A percentile compares a stretch with the other conserved stretches of the same genome.
Conservation (phyloP, 2,888 invertebrate genomes). For the Diachrysia chrysitis region DNA sequence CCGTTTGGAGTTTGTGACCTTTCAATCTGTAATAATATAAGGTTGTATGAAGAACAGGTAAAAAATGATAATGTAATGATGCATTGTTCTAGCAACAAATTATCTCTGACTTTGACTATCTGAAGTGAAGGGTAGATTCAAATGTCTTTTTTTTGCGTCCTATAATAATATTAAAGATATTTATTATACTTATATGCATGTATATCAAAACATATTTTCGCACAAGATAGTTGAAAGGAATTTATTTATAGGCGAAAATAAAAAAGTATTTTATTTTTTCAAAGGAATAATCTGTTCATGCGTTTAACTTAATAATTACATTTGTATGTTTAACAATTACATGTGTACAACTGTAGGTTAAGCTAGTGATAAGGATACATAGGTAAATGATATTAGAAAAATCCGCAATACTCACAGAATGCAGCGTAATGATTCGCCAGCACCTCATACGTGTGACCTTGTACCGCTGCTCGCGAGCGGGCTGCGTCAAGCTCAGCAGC, state of each 20-base stretch:
- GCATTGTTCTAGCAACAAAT: slow-evolving; percentile 16
- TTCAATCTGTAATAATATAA: slow-evolving; percentile 71
- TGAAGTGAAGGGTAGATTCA: slow-evolving; percentile 15
- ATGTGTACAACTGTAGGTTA: too few relatives aligned
- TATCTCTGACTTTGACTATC: neutral
- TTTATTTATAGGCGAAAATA: too few relatives aligned
- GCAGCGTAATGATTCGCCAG: slow-evolving; percentile 97
- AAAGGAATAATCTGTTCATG: too few relatives aligned
- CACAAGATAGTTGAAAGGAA: too few relatives aligned
- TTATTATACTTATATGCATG: too few relatives aligned
- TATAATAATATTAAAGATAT: neutral
- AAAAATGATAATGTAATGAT: slow-evolving; percentile 19
- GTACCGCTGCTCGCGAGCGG: slow-evolving; percentile 95
- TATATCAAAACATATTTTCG: too few relatives aligned
- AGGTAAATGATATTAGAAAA: neutral
- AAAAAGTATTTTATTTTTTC: too few relatives aligned
- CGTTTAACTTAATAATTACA: too few relatives aligned
- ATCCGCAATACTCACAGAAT: slow-evolving; percentile 90
- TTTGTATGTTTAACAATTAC: too few relatives aligned
- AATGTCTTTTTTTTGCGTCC: neutral
- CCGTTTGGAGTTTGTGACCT: slow-evolving; percentile 76
- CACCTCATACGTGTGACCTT: slow-evolving; percentile 98
- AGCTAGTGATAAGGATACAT: neutral
- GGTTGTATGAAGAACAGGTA: slow-evolving; percentile 7
- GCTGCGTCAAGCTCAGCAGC: slow-evolving; percentile 90